These are phyloP conservation scores for Cosmia trapezina DNA, from an alignment of 2,888 invertebrate species.

Conservation along the genomic window DNA sequence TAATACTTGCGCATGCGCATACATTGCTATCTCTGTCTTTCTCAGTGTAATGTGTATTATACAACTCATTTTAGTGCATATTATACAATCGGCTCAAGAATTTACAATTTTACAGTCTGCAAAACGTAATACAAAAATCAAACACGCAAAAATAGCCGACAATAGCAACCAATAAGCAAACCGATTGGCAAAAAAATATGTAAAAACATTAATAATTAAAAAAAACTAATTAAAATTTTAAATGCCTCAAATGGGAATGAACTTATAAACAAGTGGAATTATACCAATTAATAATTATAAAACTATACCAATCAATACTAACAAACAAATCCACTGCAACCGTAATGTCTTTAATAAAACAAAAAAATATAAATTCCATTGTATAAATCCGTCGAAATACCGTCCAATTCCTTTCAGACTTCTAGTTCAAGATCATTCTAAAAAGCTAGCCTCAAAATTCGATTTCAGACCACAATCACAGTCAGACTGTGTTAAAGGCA, in stretches of 20 bases:
- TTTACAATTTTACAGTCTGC: slow-evolving; percentile 53
- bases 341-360: slow-evolving; percentile 58
- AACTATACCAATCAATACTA: slow-evolving; percentile 56
- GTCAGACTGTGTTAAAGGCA: slow-evolving; percentile 73
- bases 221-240: slow-evolving; percentile 67
- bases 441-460: slow-evolving; percentile 69
- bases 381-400: slow-evolving; percentile 63
- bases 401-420: slow-evolving; percentile 62
- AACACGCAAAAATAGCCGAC: slow-evolving; percentile 63
- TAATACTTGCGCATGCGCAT: slow-evolving; percentile 8
- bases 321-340: slow-evolving; percentile 65
- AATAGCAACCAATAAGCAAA: slow-evolving; percentile 64
- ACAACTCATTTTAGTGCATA: slow-evolving; percentile 26
- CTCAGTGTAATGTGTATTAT: slow-evolving; percentile 25
- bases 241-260: slow-evolving; percentile 82
- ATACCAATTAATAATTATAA: slow-evolving; percentile 61
- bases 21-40: slow-evolving; percentile 6
- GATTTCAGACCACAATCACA: slow-evolving; percentile 68
- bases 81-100: slow-evolving; percentile 19
- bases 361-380: slow-evolving; percentile 54
- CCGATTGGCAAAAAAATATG: slow-evolving; percentile 64
- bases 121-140: slow-evolving; percentile 61
- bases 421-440: slow-evolving; percentile 55
- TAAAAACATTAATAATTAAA: slow-evolving; percentile 48
- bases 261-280: slow-evolving; percentile 66